Base-by-base conservation (phyloP, 2,888 invertebrate species). In the Nomada flava region DNA sequence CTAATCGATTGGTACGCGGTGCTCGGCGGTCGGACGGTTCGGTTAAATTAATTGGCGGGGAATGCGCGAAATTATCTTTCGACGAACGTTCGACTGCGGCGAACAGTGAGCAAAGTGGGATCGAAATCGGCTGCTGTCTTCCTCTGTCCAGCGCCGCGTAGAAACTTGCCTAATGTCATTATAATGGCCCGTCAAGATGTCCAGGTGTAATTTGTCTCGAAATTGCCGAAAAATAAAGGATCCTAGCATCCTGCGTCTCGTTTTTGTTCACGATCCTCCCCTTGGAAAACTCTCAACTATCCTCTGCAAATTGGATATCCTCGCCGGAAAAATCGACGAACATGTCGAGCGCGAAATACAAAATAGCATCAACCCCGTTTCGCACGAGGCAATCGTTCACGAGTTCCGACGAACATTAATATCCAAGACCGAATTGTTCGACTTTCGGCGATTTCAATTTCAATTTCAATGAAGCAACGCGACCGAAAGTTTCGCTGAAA, bases 151-250 rank as follows among this genome's bases (percentile, higher is more conserved):
- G 73, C 71, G 68, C 60, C 64, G 82, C 72, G 79, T 79, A 83
- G 83, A 83, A 76, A 75, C 74, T 77, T 85, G 85, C 86, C 88
- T 90, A 90, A 90, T 90, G 90, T 85, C 88, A 86, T 90, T 90
- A 90, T 90, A 90, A 90, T 90, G 89, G 86, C 86, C 86, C 84
- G 85, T 82, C 87, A 83, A 87, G 80, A 71, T 79, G 72, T 52
- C 83, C 83, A 80, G 80, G 47, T 36, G 47, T 77, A 86, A 88
- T 86, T 86, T 88, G 89, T 90, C 89, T 89, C 86, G 77, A 87
- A 89, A 89, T 88, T 87, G 83, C 86, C 82, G 86, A 90, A 90
- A 80, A 89, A 88, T 88, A 88, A 88, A 86, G 81, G 80, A 88
- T 85, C 81, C 79, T 65, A 69, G 65, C 20, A 23, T 64, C 53